Base-by-base conservation (phyloP, 2,797 vertebrate genomes). In the Pangasius sanitwongsei region DNA sequence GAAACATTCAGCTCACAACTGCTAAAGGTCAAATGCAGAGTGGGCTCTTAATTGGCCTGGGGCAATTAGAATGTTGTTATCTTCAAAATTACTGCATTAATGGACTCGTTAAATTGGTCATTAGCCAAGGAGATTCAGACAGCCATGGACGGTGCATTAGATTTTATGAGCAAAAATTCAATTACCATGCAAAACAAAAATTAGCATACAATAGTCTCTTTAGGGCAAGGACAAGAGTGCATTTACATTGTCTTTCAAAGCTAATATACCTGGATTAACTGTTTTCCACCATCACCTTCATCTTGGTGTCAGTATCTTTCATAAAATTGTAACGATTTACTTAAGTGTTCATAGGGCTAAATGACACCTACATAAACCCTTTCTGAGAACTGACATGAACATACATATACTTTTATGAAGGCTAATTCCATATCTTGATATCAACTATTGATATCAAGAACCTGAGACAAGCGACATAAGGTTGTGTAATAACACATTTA, bases 11-110 rank as follows among this genome's bases (percentile, higher is more conserved):
- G 93, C 91, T 89, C 89, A 85, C 90, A 92, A 94, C 95, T 92
- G 94, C 92, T 94, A 96, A 92, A 96, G 95, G 96, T 96, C 95
- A 96, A 94, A 92, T 92, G 94, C 92, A 95, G 95, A 96, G 89
- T 95, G 94, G 94, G 94, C 94, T 95, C 94, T 95, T 95, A 96
- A 96, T 95, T 95, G 96, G 94, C 94, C 95, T 94, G 93, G 93
- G 94, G 95, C 95, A 95, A 96, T 96, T 94, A 95, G 95, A 96
- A 95, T 93, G 94, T 95, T 95, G 95, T 96, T 96, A 95, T 94
- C 94, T 94, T 93, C 93, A 94, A 94, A 96, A 96, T 96, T 94
- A 95, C 94, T 94, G 94, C 93, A 94, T 94, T 95, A 95, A 96
- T 96, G 96, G 93, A 94, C 94, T 95, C 94, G 94, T 95, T 95